phyloP scores from a whole-genome alignment of 2,797 vertebrate genomes.

The Agapornis canus region DNA sequence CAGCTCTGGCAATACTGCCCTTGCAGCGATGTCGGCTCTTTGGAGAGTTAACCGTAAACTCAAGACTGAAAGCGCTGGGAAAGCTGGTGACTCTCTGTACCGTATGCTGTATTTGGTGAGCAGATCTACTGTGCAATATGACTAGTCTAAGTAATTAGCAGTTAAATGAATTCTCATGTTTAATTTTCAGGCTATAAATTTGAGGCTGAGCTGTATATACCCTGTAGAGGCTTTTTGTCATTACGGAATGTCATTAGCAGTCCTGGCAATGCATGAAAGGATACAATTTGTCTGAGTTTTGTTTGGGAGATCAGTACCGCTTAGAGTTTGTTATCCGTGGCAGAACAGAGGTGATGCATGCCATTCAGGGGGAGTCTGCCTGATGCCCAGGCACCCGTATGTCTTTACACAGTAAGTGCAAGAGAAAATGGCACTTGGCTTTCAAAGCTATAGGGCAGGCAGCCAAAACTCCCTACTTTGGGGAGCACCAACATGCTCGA shows the following conservation, averaged over 20 bases:
- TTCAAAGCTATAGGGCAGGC: neutral
- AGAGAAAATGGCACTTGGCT: neutral
- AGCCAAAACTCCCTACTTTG: neutral
- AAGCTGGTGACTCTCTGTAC: slow-evolving; percentile 84
- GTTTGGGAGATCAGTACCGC: neutral
- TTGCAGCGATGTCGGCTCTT: slow-evolving; percentile 82
- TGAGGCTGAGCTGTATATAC: neutral
- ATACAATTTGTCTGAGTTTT: neutral
- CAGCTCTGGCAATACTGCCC: neutral
- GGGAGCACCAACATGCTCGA: neutral
- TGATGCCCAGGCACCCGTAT: neutral
- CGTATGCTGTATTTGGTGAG: slow-evolving; percentile 79
- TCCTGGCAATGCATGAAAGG: neutral
- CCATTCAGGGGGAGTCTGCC: neutral
- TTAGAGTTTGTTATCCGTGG: neutral
- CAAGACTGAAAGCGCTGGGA: slow-evolving; percentile 58
- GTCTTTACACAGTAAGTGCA: rapidly evolving
- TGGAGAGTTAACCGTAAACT: slow-evolving; percentile 83
- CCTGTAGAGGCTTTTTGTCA: neutral
- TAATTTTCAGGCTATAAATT: neutral
- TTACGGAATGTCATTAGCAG: neutral
- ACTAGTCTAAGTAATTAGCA: neutral
- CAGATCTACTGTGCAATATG: neutral
- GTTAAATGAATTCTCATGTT: rapidly evolving
- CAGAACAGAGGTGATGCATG: neutral